Conservation (phyloP, 2,113 vertebrate genomes). For the Microcebus griseorufus region DNA sequence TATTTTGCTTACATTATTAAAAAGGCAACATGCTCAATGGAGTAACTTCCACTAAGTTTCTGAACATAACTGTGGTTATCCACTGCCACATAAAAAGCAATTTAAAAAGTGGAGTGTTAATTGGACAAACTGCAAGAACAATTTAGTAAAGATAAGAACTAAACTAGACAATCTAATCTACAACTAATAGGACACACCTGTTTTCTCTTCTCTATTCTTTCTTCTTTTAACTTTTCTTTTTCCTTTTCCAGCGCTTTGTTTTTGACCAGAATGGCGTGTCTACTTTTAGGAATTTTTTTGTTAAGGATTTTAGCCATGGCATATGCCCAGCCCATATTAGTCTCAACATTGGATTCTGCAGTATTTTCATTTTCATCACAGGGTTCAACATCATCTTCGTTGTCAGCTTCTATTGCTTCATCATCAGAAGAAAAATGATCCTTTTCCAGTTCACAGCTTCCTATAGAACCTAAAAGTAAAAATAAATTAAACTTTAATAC, state of each 20-base stretch:
- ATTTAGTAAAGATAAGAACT: not conserved
- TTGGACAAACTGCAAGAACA: not conserved
- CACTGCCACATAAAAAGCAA: not conserved
- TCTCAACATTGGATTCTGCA: constrained; percentile 68
- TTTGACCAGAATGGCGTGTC: constrained; percentile 90
- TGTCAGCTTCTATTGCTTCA: constrained; percentile 82
- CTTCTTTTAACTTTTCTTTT: constrained; percentile 86
- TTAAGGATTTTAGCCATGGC: constrained; percentile 96
- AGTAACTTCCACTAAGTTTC: not conserved
- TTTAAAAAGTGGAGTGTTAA: not conserved
- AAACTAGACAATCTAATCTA: too few species aligned
- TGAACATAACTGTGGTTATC: not conserved
- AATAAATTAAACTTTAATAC: not conserved
- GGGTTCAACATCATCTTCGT: constrained; percentile 74
- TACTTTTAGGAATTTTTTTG: constrained; percentile 87
- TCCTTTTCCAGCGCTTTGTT: constrained; percentile 91
- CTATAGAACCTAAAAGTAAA: constrained; percentile 63
- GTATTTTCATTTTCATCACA: not conserved
- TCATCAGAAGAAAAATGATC: constrained; percentile 73
- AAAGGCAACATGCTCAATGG: not conserved
- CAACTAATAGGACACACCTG: constrained; percentile 83
- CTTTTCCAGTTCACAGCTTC: constrained; percentile 73
- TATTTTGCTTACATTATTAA: not conserved
- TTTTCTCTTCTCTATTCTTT: constrained; percentile 88
- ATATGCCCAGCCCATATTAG: constrained; percentile 92